These are phyloP conservation scores for Axis porcinus DNA, from an alignment of 2,113 vertebrate species.

Conservation along the genomic window DNA sequence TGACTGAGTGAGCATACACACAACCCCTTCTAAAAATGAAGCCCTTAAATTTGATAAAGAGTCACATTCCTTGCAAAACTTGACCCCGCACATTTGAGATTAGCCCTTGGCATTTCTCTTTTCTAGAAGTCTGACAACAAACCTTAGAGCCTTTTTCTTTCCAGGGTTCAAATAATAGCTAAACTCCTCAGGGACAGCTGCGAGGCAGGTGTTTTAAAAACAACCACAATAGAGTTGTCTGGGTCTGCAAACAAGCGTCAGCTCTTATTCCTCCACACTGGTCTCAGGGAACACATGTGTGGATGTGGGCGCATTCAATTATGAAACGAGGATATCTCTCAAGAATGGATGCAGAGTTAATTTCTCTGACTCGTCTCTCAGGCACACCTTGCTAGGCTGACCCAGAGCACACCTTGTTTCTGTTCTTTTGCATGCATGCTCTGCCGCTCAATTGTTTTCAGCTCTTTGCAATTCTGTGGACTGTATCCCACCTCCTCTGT, in stretches of 20 bases:
- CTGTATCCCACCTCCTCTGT: not conserved
- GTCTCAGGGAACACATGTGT: not conserved
- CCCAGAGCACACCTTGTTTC: not conserved
- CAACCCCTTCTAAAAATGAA: not conserved
- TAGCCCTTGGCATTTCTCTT: constrained; percentile 16
- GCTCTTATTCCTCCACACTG: not conserved
- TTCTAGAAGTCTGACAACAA: not conserved
- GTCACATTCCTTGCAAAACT: constrained; percentile 7
- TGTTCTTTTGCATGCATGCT: not conserved
- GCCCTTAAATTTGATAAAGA: constrained; percentile 22
- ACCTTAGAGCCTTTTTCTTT: not conserved
- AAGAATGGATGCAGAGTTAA: not conserved
- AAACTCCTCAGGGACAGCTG: not conserved
- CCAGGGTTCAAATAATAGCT: not conserved
- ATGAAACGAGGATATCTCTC: not conserved
- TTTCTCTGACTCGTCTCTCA: not conserved
- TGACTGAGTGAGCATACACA: not conserved
- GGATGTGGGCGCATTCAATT: not conserved
- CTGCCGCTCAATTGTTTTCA: not conserved
- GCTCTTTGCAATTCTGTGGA: not conserved
- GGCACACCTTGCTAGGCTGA: not conserved
- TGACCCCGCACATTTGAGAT: constrained; percentile 28
- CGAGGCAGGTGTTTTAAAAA: not conserved
- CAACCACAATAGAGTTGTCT: not conserved
- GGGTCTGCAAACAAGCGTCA: not conserved